These are phyloP conservation scores for Acrocephalus arundinaceus DNA, from an alignment of 2,113 vertebrate genomes.

Conservation along the genomic window DNA sequence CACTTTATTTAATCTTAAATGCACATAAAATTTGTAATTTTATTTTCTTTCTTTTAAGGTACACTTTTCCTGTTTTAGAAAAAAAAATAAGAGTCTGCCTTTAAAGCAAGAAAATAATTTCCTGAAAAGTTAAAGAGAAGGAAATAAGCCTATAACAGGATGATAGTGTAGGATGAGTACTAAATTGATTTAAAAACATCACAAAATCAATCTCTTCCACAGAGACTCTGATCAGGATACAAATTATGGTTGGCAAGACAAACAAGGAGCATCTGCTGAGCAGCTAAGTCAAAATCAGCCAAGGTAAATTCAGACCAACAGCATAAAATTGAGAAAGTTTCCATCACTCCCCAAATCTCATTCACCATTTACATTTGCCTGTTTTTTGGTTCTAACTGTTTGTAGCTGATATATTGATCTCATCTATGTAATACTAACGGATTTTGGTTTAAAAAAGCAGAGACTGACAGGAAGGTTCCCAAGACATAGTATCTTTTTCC, in stretches of 20 bases:
- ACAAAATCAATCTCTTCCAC: background rate
- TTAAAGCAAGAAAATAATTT: background rate
- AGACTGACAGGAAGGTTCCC: background rate
- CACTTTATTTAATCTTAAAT: background rate
- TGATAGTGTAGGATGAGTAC: background rate
- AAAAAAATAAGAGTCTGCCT: background rate
- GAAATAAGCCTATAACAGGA: background rate
- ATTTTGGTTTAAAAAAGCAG: background rate
- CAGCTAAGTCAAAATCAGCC: conserved; percentile 29
- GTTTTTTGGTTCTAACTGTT: conserved; percentile 17
- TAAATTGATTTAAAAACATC: background rate
- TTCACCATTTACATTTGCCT: background rate
- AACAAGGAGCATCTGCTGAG: background rate
- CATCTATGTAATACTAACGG: background rate
- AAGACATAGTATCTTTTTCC: background rate
- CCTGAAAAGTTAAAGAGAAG: background rate
- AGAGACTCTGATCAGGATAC: background rate
- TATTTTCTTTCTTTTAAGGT: background rate
- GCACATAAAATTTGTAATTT: background rate
- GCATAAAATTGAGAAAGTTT: conserved; percentile 28
- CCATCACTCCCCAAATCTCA: background rate
- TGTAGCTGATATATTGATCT: background rate
- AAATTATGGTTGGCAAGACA: background rate
- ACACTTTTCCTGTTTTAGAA: background rate
- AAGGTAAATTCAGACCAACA: conserved; percentile 40